Evolutionary conservation across 2,888 invertebrate genomes (phyloP), one percentile per base, ranked within the genome.

Genomic region (Monopis laevigella): DNA sequence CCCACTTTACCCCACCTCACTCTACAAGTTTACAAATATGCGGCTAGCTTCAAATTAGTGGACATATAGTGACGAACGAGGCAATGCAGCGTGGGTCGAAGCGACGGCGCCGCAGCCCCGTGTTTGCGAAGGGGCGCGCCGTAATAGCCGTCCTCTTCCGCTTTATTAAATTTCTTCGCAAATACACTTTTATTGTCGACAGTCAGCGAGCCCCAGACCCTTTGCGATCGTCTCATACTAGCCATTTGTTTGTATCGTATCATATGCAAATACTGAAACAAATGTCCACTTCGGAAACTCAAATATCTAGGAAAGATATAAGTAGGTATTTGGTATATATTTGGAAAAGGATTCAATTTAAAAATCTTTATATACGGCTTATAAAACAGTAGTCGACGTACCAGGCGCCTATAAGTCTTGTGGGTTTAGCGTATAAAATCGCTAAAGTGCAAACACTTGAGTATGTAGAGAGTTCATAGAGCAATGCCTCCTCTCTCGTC

Each of bases 111-210:
- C 39, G 17, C 39, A 11, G 18, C 28, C 28, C 14, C 26, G 40
- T 40, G 41, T 41, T 41, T 54, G 47, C 48, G 52, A 48, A 52
- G 58, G 62, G 65, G 63, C 56, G 58, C 55, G 59, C 57, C 64
- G 57, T 71, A 72, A 73, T 68, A 59, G 65, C 61, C 59, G 64
- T 68, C 71, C 71, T 69, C 71, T 80, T 80, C 77, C 75, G 74
- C 78, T 68, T 78, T 80, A 80, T 78, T 80, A 80, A 78, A 80
- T 80, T 78, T 80, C 80, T 77, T 75, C 64, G 75, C 78, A 78
- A 80, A 78, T 71, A 78, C 69, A 71, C 65, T 77, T 78, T 80
- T 80, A 80, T 72, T 74, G 73, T 65, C 63, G 58, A 54, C 63
- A 56, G 55, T 65, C 69, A 58, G 60, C 65, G 70, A 71, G 72